Evolutionary conservation across 2,113 vertebrate genomes (phyloP).

Genomic region (Brachionichthys hirsutus): DNA sequence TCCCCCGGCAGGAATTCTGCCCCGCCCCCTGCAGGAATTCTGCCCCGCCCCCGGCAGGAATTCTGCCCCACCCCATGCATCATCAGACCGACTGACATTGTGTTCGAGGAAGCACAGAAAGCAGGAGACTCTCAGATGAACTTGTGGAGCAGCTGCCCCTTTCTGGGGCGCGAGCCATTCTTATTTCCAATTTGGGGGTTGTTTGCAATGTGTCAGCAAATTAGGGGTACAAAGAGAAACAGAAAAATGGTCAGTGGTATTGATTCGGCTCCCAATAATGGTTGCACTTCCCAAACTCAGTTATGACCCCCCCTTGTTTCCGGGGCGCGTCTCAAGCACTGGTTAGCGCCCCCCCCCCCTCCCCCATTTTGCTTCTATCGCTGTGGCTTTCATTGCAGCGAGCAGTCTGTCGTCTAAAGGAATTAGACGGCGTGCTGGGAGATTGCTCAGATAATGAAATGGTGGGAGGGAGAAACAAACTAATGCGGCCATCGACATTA

Average conservation of each 20-base stretch:
- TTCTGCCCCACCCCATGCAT: too few relatives aligned
- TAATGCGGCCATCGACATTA: constrained; percentile 63
- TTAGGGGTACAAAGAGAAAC: not conserved
- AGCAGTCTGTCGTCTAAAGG: constrained; percentile 56
- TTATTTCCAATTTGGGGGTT: not conserved
- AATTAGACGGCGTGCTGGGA: constrained; percentile 68
- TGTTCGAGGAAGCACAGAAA: too few relatives aligned
- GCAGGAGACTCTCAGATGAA: too few relatives aligned
- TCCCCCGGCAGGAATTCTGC: too few relatives aligned
- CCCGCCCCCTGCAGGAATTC: too few relatives aligned
- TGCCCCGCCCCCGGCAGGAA: too few relatives aligned
- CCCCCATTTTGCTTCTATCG: constrained; percentile 63
- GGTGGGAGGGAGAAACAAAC: constrained; percentile 68
- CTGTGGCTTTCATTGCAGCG: constrained; percentile 41
- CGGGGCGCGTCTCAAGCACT: too few relatives aligned
- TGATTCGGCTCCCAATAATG: not conserved
- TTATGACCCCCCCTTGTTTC: not conserved
- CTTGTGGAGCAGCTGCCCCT: too few relatives aligned
- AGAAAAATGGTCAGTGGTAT: not conserved
- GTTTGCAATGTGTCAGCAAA: not conserved
- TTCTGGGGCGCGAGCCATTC: not conserved
- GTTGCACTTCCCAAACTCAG: too few relatives aligned
- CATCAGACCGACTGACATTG: too few relatives aligned
- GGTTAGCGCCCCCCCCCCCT: constrained; percentile 5
- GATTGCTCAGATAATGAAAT: constrained; percentile 74